Conservation (phyloP, 2,888 invertebrate species). For the Erebia aethiops region DNA sequence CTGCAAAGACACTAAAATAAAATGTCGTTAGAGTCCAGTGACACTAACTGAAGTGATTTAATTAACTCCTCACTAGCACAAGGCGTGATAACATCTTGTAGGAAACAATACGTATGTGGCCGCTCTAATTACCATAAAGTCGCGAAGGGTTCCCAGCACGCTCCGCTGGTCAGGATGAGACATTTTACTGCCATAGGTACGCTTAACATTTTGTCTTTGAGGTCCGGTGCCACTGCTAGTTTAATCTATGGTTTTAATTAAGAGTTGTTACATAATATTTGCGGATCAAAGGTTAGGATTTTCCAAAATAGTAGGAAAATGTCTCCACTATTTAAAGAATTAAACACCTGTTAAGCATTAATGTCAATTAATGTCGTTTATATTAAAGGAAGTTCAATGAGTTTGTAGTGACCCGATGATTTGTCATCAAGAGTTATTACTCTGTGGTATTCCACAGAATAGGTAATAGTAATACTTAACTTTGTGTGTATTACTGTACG, state of each 20-base stretch:
- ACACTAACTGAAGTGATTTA: slow-evolving; percentile 18
- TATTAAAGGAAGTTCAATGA: too few relatives aligned
- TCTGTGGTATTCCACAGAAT: too few relatives aligned
- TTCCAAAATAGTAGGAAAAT: too few relatives aligned
- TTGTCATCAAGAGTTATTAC: too few relatives aligned
- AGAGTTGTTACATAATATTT: not conserved
- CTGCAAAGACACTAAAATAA: not conserved
- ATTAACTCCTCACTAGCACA: slow-evolving; percentile 35
- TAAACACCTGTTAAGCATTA: too few relatives aligned
- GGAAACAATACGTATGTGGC: slow-evolving; percentile 37
- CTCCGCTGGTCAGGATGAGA: slow-evolving; percentile 64
- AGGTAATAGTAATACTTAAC: too few relatives aligned
- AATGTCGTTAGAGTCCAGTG: slow-evolving; percentile 16
- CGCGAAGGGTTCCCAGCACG: slow-evolving; percentile 69
- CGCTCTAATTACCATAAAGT: slow-evolving; percentile 61
- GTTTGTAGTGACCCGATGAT: too few relatives aligned
- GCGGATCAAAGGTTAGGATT: not conserved
- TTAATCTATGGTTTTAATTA: slow-evolving; percentile 34
- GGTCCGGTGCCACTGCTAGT: slow-evolving; percentile 40
- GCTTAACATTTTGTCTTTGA: slow-evolving; percentile 35
- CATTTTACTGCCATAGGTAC: slow-evolving; percentile 62
- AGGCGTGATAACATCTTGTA: slow-evolving; percentile 44
- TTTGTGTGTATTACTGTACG: too few relatives aligned
- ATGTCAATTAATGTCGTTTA: too few relatives aligned
- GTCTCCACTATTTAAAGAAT: too few relatives aligned